Evolutionary conservation across 2,113 vertebrate genomes (phyloP), one percentile per base, ranked within the genome.

Genomic region (Caretta caretta): DNA sequence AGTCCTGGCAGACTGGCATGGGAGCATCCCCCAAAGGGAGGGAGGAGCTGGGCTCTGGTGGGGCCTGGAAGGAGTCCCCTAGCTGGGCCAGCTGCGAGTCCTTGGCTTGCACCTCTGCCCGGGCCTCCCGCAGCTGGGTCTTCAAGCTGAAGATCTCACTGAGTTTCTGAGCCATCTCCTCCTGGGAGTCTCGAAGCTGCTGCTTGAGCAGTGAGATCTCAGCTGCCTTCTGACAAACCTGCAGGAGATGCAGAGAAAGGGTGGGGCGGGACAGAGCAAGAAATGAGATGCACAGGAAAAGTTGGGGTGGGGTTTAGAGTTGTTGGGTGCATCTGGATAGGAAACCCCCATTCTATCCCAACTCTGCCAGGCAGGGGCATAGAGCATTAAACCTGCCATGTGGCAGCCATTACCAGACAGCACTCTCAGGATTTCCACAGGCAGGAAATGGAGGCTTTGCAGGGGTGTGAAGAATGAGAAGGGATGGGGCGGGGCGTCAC

Each of bases 181-280:
- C 99, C 98, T 99, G 99, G 65, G 99, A 99, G 94, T 99, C 99
- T 69, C 99, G 98, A 57, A 99, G 98, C 98, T 99, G 99, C 98
- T 99, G 99, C 98, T 99, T 99, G 96, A 99, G 98, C 93, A 99
- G 96, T 11, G 99, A 99, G 91, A 99, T 99, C 97, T 99, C 99
- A 0, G 99, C 99, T 0, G 99, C 99, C 95, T 99, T 99, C 98
- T 99, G 99, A 97, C 99, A 99, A 91, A 99, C 99, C 88, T 93
- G 88, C 31, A 59, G 82, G 75, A 78, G 54, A 11, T 27, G 83
- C 0, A 0, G 4, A 25, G 0, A 0, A 10, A 29, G 2, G 0
- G 13, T 97, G 81, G 95, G 86, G 49, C 75, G 82, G 12, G 81
- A 49, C 5, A 42, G 20, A 79, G 76, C 46, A 5, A 79, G 76